phyloP scores from a whole-genome alignment of 2,113 vertebrate genomes.

The Helogale parvula region DNA sequence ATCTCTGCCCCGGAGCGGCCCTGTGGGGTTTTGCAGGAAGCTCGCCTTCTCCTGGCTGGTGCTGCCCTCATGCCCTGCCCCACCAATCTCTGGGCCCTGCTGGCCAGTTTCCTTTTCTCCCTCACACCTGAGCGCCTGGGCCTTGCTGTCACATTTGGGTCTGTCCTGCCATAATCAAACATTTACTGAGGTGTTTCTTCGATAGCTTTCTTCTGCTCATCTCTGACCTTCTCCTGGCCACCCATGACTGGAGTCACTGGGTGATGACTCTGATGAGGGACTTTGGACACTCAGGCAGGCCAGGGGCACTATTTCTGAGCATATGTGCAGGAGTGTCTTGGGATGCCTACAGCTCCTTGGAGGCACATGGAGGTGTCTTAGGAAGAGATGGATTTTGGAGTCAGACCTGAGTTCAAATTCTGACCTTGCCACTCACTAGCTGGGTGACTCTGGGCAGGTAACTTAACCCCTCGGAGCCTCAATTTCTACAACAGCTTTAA shows the following conservation, averaged over 20 bases:
- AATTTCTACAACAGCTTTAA: not conserved
- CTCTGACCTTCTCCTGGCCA: no score
- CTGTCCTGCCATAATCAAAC: not conserved
- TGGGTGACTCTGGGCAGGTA: not conserved
- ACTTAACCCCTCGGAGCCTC: not conserved
- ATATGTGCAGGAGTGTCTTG: fast-evolving
- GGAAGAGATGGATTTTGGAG: not conserved
- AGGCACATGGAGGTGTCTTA: not conserved
- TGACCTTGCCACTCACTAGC: not conserved
- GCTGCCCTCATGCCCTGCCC: not conserved
- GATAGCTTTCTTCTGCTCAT: not conserved
- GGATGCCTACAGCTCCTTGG: not conserved
- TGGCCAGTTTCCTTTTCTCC: not conserved
- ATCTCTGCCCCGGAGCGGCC: not conserved
- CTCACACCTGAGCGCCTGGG: not conserved
- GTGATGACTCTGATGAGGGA: not conserved
- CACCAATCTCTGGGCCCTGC: not conserved
- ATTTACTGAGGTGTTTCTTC: not conserved
- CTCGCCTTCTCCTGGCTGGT: not conserved
- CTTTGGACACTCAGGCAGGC: not conserved
- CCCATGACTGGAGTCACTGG: not conserved
- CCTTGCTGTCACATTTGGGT: not conserved
- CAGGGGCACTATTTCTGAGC: not conserved
- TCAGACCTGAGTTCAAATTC: not conserved
- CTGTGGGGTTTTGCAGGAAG: not conserved